These are phyloP conservation scores for Penaeus indicus DNA, from an alignment of 1,140 invertebrate genomes.

Conservation along the genomic window DNA sequence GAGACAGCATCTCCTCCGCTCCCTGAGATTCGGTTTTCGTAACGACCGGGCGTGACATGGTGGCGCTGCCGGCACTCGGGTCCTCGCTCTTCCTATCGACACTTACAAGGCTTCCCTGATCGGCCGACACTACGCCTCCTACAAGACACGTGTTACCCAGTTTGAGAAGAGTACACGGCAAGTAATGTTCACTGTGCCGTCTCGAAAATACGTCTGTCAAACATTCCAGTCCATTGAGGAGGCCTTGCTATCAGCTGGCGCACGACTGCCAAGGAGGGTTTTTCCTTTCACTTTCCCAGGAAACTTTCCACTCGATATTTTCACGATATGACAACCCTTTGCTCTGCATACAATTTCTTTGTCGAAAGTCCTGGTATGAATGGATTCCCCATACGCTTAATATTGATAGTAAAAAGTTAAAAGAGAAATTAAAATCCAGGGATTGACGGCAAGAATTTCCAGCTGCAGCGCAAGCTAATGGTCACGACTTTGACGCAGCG, in stretches of 20 bases:
- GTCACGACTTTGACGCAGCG: no score
- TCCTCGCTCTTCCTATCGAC: constrained; percentile 16
- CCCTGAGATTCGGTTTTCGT: constrained; percentile 55
- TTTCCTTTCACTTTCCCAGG: no score
- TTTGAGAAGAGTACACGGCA: constrained; percentile 21
- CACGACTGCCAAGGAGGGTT: no score
- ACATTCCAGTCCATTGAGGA: not conserved
- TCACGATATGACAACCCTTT: no score
- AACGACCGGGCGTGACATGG: constrained; percentile 43
- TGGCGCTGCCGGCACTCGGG: constrained; percentile 15
- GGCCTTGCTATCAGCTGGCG: not conserved
- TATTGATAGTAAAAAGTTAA: no score
- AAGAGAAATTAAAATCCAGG: no score
- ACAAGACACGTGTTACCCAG: constrained; percentile 65
- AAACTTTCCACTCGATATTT: no score
- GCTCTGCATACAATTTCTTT: no score
- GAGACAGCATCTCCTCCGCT: constrained; percentile 64
- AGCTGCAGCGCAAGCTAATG: no score
- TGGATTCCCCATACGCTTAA: no score
- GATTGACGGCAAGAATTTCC: no score
- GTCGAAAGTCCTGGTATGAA: no score
- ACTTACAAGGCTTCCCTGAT: constrained; percentile 53
- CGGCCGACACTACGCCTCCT: constrained; percentile 52
- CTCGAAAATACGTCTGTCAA: not conserved
- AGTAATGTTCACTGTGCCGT: not conserved